phyloP scores from a whole-genome alignment of 1,140 invertebrate genomes.

The Conopomorpha cramerella region DNA sequence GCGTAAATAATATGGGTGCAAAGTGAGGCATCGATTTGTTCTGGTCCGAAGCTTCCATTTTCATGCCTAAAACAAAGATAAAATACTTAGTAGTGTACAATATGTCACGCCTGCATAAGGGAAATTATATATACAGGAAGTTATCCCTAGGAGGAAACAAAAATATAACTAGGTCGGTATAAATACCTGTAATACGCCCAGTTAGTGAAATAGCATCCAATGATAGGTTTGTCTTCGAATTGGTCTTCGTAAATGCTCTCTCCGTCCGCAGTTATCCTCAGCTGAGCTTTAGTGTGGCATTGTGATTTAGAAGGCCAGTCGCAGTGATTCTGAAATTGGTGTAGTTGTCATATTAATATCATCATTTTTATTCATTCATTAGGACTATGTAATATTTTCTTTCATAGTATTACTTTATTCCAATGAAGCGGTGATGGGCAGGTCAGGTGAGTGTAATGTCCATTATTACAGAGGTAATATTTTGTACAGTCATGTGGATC shows the following conservation, averaged over 20 bases:
- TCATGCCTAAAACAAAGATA: slow-evolving; percentile 53
- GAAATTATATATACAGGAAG: too few species aligned
- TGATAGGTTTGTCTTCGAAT: slow-evolving; percentile 48
- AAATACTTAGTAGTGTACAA: too few species aligned
- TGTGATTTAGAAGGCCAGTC: slow-evolving; percentile 77
- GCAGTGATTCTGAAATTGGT: slow-evolving; percentile 65
- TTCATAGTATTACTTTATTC: slow-evolving; percentile 67
- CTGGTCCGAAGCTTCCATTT: slow-evolving; percentile 67
- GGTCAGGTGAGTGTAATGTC: slow-evolving; percentile 64
- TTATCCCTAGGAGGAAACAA: too few species aligned
- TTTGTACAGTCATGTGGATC: slow-evolving; percentile 75
- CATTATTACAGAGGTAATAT: slow-evolving; percentile 81
- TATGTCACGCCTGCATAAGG: too few species aligned
- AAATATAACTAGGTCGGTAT: too few species aligned
- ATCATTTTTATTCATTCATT: too few species aligned
- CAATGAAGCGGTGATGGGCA: slow-evolving; percentile 77
- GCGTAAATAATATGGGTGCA: slow-evolving; percentile 79
- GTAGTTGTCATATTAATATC: too few species aligned
- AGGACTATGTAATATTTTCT: too few species aligned
- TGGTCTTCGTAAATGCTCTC: slow-evolving; percentile 8
- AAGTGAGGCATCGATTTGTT: slow-evolving; percentile 67
- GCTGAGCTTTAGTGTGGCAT: slow-evolving; percentile 55
- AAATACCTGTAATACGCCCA: slow-evolving; percentile 73
- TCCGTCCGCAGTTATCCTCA: slow-evolving; percentile 14
- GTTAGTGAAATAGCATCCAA: slow-evolving; percentile 77